Conservation (phyloP, 2,888 invertebrate genomes). For the Trichopria drosophilae region DNA sequence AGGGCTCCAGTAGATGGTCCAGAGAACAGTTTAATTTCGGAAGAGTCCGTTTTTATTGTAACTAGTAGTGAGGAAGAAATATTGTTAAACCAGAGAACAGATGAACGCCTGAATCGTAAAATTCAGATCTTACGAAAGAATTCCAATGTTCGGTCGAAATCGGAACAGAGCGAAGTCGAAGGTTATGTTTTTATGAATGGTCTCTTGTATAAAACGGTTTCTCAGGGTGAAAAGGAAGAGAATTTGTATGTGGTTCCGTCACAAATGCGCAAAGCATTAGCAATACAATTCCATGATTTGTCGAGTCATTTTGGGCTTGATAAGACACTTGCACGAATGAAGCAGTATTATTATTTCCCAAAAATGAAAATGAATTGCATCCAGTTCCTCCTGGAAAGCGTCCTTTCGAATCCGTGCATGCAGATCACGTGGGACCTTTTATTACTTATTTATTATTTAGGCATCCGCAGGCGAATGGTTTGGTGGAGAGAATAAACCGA, state of each 20-base stretch:
- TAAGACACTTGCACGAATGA: conserved; percentile 15
- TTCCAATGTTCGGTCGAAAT: background rate
- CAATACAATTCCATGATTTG: conserved; percentile 24
- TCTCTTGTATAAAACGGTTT: background rate
- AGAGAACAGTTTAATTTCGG: background rate
- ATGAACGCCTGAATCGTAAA: background rate
- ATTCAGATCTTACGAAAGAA: background rate
- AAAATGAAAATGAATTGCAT: conserved; percentile 30
- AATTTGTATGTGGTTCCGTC: conserved; percentile 20
- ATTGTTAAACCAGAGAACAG: background rate
- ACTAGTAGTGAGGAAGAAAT: background rate
- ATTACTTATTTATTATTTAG: too few relatives aligned
- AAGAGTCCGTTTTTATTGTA: conserved; percentile 4
- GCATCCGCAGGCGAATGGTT: too few relatives aligned
- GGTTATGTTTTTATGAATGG: background rate
- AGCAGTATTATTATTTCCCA: conserved; percentile 24
- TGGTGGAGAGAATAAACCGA: background rate
- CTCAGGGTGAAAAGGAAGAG: background rate
- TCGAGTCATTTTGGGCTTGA: conserved; percentile 26
- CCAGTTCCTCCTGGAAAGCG: conserved; percentile 31
- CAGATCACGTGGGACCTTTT: conserved; percentile 36
- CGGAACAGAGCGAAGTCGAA: background rate
- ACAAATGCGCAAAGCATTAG: conserved; percentile 19
- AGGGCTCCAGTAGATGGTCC: background rate
- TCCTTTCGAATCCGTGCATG: conserved; percentile 32